A percentile compares a stretch with the other conserved stretches of the same genome.
These are phyloP conservation scores for Nanorana parkeri DNA, from an alignment of 2,113 vertebrate species.

Conservation along the genomic window DNA sequence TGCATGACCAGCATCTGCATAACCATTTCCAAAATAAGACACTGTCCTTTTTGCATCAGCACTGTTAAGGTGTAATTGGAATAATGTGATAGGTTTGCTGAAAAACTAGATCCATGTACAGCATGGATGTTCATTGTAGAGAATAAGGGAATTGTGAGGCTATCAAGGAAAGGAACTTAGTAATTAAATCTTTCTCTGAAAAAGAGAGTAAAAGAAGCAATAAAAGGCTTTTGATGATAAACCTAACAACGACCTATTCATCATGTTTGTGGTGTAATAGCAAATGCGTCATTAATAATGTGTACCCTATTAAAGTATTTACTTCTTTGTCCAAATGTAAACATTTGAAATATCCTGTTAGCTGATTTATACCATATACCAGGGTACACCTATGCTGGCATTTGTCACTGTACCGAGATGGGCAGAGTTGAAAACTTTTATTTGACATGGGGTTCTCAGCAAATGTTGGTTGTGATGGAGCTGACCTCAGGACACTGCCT, in stretches of 20 bases:
- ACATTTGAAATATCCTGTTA: too few relatives aligned
- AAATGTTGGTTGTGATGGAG: constrained; percentile 53
- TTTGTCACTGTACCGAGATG: not conserved
- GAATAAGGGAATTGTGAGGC: too few relatives aligned
- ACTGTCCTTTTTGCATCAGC: constrained; percentile 61
- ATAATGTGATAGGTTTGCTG: not conserved
- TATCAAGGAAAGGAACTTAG: too few relatives aligned
- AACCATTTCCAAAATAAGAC: constrained; percentile 66
- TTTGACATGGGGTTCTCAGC: constrained; percentile 13
- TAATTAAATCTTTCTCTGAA: too few relatives aligned
- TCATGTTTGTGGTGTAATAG: not conserved
- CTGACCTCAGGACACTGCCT: constrained; percentile 31
- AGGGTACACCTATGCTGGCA: not conserved
- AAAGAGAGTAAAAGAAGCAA: too few relatives aligned
- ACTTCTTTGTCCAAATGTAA: too few relatives aligned
- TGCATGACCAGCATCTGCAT: constrained; percentile 71
- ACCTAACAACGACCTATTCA: too few relatives aligned
- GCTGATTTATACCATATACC: too few relatives aligned
- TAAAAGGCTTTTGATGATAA: too few relatives aligned
- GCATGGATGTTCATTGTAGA: too few relatives aligned
- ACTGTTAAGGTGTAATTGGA: constrained; percentile 30
- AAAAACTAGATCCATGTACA: too few relatives aligned
- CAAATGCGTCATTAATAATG: not conserved
- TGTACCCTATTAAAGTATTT: not conserved
- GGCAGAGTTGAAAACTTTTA: not conserved